These are phyloP conservation scores for Hirundichthys speculiger DNA, from an alignment of 2,113 vertebrate genomes.

Conservation along the genomic window DNA sequence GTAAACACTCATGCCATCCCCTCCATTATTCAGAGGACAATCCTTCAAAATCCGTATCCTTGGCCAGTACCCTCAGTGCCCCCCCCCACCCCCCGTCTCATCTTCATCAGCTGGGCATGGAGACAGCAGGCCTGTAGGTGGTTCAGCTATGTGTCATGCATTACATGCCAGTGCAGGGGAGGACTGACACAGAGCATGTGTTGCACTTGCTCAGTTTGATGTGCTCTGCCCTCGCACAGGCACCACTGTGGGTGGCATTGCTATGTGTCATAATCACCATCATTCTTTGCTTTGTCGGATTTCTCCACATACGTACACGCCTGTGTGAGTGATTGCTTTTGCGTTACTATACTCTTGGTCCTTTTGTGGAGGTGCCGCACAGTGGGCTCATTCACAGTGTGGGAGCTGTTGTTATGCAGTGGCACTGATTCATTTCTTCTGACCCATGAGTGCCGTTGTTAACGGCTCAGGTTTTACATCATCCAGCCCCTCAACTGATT, in stretches of 20 bases:
- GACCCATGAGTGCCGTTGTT: constrained; percentile 49
- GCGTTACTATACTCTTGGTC: constrained; percentile 48
- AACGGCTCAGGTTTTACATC: constrained; percentile 45
- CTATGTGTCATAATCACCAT: constrained; percentile 80
- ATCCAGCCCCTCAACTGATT: constrained; percentile 38
- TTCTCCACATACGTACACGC: constrained; percentile 46
- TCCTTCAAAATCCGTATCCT: constrained; percentile 39
- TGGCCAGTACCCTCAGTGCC: constrained; percentile 12
- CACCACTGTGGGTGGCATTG: constrained; percentile 76
- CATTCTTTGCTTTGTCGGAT: constrained; percentile 70
- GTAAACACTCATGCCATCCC: constrained; percentile 21
- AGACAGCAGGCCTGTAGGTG: constrained; percentile 79
- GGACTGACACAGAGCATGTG: constrained; percentile 79
- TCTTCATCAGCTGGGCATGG: constrained; percentile 57
- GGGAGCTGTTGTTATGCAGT: constrained; percentile 63
- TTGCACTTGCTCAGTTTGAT: constrained; percentile 78
- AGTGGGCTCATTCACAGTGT: constrained; percentile 74
- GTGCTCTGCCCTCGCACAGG: constrained; percentile 76
- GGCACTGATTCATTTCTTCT: constrained; percentile 66
- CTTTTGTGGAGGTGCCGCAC: constrained; percentile 68
- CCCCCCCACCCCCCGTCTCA: constrained; percentile 1
- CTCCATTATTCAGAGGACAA: constrained; percentile 31
- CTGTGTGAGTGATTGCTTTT: constrained; percentile 54
- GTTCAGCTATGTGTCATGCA: constrained; percentile 77
- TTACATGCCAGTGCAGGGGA: constrained; percentile 78